phyloP scores from a whole-genome alignment of 1,140 invertebrate genomes.

The Lithobius niger region DNA sequence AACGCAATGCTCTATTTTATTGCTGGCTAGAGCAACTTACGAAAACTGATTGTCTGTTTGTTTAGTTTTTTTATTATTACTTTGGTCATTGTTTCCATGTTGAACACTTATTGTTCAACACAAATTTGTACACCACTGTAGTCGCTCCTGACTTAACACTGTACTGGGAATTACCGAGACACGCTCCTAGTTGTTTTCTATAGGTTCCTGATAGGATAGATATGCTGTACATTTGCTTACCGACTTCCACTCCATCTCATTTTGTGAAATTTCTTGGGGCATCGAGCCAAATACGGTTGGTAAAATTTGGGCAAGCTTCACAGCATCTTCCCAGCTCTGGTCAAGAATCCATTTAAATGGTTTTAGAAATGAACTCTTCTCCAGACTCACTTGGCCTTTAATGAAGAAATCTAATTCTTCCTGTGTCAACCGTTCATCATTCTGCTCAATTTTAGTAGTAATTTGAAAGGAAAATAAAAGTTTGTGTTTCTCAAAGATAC shows the following conservation, averaged over 20 bases:
- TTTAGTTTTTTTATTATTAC: too few species aligned
- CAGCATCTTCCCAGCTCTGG: constrained; percentile 64
- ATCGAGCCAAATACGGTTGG: constrained; percentile 47
- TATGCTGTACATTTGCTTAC: too few species aligned
- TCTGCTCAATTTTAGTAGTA: constrained; percentile 61
- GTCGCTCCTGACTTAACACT: too few species aligned
- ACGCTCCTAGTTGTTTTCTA: too few species aligned
- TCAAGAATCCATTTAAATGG: constrained; percentile 55
- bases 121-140: too few species aligned
- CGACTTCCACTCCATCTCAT: constrained; percentile 50
- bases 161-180: too few species aligned
- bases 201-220: too few species aligned
- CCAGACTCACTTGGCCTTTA: constrained; percentile 61
- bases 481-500: constrained; percentile 82
- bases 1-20: too few species aligned
- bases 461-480: constrained; percentile 82
- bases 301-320: constrained; percentile 54
- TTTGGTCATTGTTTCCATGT: too few species aligned
- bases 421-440: constrained; percentile 44
- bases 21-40: too few species aligned
- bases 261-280: constrained; percentile 46
- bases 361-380: constrained; percentile 49
- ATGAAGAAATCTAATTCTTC: constrained; percentile 77
- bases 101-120: too few species aligned
- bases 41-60: too few species aligned